Conservation (phyloP, 2,113 vertebrate species). For the Peromyscus leucopus region DNA sequence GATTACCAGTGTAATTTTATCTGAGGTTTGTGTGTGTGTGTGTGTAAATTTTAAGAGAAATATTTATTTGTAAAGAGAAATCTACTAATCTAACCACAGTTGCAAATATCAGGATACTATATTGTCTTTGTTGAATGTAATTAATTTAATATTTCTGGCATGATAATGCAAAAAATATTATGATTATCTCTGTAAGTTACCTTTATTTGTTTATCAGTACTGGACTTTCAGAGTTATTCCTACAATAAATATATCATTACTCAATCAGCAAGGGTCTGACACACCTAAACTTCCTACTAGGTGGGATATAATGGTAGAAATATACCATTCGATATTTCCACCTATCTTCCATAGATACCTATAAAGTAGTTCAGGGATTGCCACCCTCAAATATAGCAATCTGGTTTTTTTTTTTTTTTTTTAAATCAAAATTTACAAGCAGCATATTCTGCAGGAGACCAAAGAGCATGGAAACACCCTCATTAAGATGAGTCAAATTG, state of each 20-base stretch:
- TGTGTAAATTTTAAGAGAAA: not conserved
- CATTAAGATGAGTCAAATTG: not conserved
- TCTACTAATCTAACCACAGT: not conserved
- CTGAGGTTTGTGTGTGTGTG: not conserved
- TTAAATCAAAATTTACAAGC: not conserved
- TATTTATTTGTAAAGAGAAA: conserved; percentile 38
- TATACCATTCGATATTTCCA: not conserved
- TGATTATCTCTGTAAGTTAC: not conserved
- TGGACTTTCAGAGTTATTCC: not conserved
- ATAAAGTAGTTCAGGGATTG: not conserved
- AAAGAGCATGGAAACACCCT: not conserved
- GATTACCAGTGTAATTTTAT: not conserved
- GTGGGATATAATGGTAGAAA: not conserved
- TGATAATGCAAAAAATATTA: conserved; percentile 27
- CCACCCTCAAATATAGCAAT: not conserved
- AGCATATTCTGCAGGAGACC: not conserved
- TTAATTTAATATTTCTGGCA: conserved; percentile 43
- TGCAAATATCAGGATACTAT: not conserved
- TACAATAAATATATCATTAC: conserved; percentile 23
- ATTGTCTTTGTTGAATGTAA: conserved; percentile 8
- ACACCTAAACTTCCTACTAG: not conserved
- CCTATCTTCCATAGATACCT: not conserved
- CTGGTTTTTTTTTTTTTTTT: not conserved
- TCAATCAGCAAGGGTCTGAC: not conserved
- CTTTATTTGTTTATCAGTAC: conserved; percentile 1